Conservation (phyloP, 1,140 invertebrate species). For the Diorhabda elongata region DNA sequence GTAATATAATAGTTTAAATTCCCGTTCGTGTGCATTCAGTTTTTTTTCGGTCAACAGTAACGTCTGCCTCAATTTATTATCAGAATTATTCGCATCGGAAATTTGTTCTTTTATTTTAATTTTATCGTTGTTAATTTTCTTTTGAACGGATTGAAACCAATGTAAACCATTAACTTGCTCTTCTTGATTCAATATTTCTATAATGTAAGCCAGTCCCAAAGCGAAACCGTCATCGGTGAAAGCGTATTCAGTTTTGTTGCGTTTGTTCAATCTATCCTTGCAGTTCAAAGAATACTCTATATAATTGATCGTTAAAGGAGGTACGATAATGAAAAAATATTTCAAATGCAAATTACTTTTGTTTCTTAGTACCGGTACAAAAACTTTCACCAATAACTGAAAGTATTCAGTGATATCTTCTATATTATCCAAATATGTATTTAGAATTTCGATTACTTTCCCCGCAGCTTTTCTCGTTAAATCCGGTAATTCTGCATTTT, state of each 20-base stretch:
- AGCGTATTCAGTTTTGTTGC: conserved; percentile 77
- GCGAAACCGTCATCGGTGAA: conserved; percentile 99
- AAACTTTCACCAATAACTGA: conserved; percentile 89
- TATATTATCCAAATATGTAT: conserved; percentile 78
- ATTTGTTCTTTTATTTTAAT: conserved; percentile 55
- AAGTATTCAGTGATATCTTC: conserved; percentile 94
- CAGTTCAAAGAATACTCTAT: conserved; percentile 88
- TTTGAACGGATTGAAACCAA: conserved; percentile 89
- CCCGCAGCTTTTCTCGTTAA: conserved; percentile 64
- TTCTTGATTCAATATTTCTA: conserved; percentile 66
- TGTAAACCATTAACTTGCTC: conserved; percentile 88
- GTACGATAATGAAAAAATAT: conserved; percentile 92
- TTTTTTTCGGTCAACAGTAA: conserved; percentile 87
- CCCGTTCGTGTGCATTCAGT: conserved; percentile 74
- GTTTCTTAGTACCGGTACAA: conserved; percentile 82
- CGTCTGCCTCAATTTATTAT: conserved; percentile 89
- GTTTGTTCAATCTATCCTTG: conserved; percentile 89
- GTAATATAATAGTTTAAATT: conserved; percentile 88
- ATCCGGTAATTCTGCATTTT: conserved; percentile 56
- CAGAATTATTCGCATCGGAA: conserved; percentile 43
- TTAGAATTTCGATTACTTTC: conserved; percentile 73
- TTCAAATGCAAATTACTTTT: conserved; percentile 84
- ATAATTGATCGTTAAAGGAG: conserved; percentile 91
- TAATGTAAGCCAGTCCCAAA: conserved; percentile 79
- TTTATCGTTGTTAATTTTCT: conserved; percentile 65